Percentiles rank a stretch among this genome's conserved stretches.
phyloP scores from a whole-genome alignment of 2,797 vertebrate genomes.

The Squalus acanthias region DNA sequence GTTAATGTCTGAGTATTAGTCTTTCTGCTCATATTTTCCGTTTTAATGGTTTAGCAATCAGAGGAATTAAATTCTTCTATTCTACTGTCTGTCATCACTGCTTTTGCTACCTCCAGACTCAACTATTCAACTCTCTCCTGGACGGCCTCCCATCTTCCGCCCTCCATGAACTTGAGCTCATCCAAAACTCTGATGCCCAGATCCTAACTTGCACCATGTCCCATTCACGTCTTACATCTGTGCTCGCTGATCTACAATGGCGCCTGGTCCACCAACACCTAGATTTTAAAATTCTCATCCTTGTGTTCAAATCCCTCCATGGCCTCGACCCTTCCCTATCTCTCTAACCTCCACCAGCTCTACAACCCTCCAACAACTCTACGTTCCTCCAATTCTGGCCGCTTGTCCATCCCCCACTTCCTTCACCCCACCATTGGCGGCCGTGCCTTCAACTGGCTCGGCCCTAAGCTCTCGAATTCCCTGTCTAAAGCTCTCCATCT shows the following conservation, averaged over 20 bases:
- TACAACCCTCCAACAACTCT: not conserved
- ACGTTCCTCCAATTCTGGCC: not conserved
- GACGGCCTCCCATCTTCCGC: not conserved
- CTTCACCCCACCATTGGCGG: not conserved
- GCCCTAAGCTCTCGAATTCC: not conserved
- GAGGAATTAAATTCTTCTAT: not conserved
- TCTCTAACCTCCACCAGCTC: not conserved
- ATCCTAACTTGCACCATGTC: not conserved
- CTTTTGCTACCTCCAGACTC: not conserved
- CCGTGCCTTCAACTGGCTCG: not conserved
- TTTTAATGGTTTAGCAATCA: conserved; percentile 4
- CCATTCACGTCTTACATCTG: not conserved
- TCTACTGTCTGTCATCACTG: not conserved
- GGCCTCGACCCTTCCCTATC: not conserved
- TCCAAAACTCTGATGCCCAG: not conserved
- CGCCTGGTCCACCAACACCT: too few relatives aligned
- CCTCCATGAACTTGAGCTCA: not conserved
- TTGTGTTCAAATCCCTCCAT: not conserved
- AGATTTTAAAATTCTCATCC: not conserved
- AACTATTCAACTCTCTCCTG: not conserved
- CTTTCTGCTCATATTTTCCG: not conserved
- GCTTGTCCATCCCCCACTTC: not conserved
- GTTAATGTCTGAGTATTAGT: not conserved
- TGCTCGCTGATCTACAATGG: not conserved
- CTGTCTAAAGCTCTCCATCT: not conserved